A percentile compares a stretch with the other conserved stretches of the same genome.
These are phyloP conservation scores for Tetramorium parvispinum DNA, from an alignment of 1,140 invertebrate genomes.

Conservation along the genomic window DNA sequence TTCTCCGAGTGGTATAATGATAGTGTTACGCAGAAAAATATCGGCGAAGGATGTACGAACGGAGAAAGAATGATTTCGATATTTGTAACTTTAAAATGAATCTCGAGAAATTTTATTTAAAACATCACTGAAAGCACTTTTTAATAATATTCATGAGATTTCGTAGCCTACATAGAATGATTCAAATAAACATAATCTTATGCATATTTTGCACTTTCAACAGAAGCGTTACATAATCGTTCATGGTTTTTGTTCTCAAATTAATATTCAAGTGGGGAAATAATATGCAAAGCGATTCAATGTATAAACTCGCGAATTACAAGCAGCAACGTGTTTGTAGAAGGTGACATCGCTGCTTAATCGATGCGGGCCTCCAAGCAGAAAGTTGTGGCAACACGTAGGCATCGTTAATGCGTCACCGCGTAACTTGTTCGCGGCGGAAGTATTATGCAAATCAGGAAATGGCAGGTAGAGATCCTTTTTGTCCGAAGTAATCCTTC, in stretches of 20 bases:
- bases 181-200: constrained; percentile 12
- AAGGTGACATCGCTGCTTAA: constrained; percentile 8
- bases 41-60: neutral
- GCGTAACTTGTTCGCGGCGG: neutral
- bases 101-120: neutral
- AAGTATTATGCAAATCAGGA: constrained; percentile 38
- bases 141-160: constrained; percentile 1
- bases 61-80: neutral
- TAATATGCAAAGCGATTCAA: constrained; percentile 23
- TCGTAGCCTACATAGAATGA: neutral
- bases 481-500: neutral
- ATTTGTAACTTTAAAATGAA: no score
- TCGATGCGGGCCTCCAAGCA: constrained; percentile 22
- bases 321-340: neutral
- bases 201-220: neutral
- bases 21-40: neutral
- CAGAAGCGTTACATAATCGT: neutral
- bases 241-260: neutral
- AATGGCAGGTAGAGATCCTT: neutral
- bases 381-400: constrained; percentile 32
- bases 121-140: neutral
- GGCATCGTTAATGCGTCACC: constrained; percentile 19
- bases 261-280: constrained; percentile 12
- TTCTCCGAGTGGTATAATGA: constrained; percentile 39
- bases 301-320: neutral